Percentiles rank a stretch among this genome's conserved stretches.
Conservation (phyloP, 1,140 invertebrate genomes). For the Pteromalus puparum region DNA sequence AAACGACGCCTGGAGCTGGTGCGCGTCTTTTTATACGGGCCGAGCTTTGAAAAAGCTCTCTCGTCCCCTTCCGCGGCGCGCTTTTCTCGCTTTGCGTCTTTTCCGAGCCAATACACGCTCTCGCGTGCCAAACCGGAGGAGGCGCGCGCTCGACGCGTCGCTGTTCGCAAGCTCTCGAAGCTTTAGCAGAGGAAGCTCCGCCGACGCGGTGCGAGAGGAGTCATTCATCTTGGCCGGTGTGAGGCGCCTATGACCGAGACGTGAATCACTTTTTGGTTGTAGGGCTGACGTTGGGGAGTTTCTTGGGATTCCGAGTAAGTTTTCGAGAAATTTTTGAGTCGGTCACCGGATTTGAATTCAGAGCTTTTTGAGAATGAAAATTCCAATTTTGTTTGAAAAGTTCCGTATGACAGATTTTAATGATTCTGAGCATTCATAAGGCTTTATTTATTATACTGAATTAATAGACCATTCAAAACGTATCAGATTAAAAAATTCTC, state of each 20-base stretch:
- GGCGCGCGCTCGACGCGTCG: constrained; percentile 17
- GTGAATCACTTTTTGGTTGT: constrained; percentile 34
- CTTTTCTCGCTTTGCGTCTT: constrained; percentile 40
- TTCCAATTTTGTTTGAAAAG: too few species aligned
- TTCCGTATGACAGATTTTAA: too few species aligned
- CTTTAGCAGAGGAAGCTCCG: background rate
- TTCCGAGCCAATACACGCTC: constrained; percentile 33
- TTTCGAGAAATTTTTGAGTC: background rate
- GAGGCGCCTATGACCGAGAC: background rate
- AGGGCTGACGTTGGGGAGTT: background rate
- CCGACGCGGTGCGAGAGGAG: background rate
- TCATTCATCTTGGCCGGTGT: constrained; percentile 36
- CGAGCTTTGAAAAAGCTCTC: constrained; percentile 28
- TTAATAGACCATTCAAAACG: too few species aligned
- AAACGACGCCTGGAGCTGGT: constrained; percentile 43
- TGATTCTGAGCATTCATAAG: too few species aligned
- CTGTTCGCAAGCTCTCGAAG: background rate
- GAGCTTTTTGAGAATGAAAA: background rate
- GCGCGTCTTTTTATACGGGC: constrained; percentile 45
- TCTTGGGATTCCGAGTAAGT: background rate
- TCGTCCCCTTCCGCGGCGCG: background rate
- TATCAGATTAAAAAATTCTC: too few species aligned
- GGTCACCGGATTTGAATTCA: too few species aligned
- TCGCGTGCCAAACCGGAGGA: constrained; percentile 30
- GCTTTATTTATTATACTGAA: too few species aligned